phyloP scores from a whole-genome alignment of 2,888 invertebrate genomes.

The Erebia aethiops region DNA sequence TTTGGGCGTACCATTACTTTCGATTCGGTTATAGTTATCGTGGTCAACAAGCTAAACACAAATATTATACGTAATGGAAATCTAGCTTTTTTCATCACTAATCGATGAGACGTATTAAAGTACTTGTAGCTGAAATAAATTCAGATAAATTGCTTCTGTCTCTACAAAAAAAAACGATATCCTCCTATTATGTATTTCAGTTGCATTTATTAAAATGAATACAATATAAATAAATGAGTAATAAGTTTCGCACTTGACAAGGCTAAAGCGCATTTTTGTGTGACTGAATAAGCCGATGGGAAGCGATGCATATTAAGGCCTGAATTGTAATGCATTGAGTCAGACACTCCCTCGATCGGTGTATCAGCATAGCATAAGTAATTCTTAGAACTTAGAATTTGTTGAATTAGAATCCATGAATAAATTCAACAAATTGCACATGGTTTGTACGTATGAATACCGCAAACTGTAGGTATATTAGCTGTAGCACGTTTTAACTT shows the following conservation, averaged over 20 bases:
- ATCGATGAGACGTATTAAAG: too few species aligned
- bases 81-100: too few species aligned
- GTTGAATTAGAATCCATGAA: slow-evolving; percentile 18
- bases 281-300: slow-evolving; percentile 21
- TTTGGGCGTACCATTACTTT: too few species aligned
- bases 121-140: too few species aligned
- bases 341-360: slow-evolving; percentile 26
- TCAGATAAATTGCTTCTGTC: too few species aligned
- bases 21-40: too few species aligned
- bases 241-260: slow-evolving; percentile 18
- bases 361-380: slow-evolving; percentile 20
- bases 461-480: background rate
- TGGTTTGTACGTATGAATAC: background rate
- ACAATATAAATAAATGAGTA: background rate
- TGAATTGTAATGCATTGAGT: slow-evolving; percentile 40
- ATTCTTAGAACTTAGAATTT: too few species aligned
- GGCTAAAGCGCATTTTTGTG: slow-evolving; percentile 27
- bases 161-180: too few species aligned
- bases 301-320: slow-evolving; percentile 28
- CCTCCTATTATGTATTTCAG: too few species aligned
- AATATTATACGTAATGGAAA: too few species aligned
- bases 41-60: too few species aligned
- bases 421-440: background rate
- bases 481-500: background rate
- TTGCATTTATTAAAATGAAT: background rate